Base-by-base conservation (phyloP, 2,797 vertebrate species). In the Dryobates pubescens region DNA sequence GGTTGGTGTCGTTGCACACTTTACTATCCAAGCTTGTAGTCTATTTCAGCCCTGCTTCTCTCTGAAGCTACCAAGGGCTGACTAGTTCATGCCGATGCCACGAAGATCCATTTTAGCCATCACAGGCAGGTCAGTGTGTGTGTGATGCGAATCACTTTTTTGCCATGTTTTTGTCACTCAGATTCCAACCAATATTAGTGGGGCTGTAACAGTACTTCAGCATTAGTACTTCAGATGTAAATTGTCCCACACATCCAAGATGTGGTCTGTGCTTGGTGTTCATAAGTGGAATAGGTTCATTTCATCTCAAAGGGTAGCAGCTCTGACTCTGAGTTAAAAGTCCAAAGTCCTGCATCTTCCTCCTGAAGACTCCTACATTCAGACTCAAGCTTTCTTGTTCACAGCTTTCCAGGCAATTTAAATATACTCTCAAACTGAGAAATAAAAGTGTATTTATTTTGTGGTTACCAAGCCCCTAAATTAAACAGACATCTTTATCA, bases 401-500 rank as follows among this genome's bases (percentile, higher is more conserved):
- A 6, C 69, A 69, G 36, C 72, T 82, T 84, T 92, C 70, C 82
- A 78, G 64, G 89, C 92, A 91, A 88, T 80, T 94, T 69, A 89
- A 78, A 93, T 89, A 36, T 82, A 47, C 78, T 93, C 70, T n/a
- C 74, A 78, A 96, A 41, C 92, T 94, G 90, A 76, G 90, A 53
- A 89, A 93, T 61, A 88, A 64, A 59, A 78, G 77, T 88, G 92
- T 97, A 95, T 98, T 98, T 96, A 97, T 93, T 91, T 77, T 67
- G 94, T 94, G 96, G 94, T 96, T 97, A 96, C 97, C 92, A 88
- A 96, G 93, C 11, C 49, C 95, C 97, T 96, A 95, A 97, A 96
- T 97, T 97, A 97, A 97, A 94, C 96, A 97, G 97, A 92, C 88
- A 93, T 94, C 96, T 97, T 98, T 97, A 96, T 97, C 96, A 63